Percentiles rank a stretch among this genome's conserved stretches.
Conservation (phyloP, 2,888 invertebrate species). For the Callyntrura sp. region DNA sequence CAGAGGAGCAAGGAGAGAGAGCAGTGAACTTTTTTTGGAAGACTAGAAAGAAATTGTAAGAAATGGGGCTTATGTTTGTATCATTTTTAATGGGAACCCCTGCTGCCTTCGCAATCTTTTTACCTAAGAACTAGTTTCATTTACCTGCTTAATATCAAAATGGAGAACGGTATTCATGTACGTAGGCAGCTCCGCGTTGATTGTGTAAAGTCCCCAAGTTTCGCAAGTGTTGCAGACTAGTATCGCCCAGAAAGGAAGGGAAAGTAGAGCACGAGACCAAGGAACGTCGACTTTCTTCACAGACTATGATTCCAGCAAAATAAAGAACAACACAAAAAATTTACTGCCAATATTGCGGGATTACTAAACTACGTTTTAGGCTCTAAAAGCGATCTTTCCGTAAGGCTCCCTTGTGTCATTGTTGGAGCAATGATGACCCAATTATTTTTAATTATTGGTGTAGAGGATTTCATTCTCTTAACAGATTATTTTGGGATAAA, state of each 20-base stretch:
- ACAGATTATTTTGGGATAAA: too few relatives aligned
- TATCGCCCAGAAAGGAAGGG: slow-evolving; percentile 93
- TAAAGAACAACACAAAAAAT: slow-evolving; percentile 9
- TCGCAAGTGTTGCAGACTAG: slow-evolving; percentile 90
- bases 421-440: slow-evolving; percentile 28
- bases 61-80: too few relatives aligned
- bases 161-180: slow-evolving; percentile 94
- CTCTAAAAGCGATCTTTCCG: too few relatives aligned
- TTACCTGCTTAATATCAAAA: slow-evolving; percentile 90
- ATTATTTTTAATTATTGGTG: slow-evolving; percentile 17
- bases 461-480: not conserved
- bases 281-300: slow-evolving; percentile 84
- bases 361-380: not conserved
- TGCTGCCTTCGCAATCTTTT: too few relatives aligned
- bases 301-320: slow-evolving; percentile 14
- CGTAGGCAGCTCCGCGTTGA: slow-evolving; percentile 92
- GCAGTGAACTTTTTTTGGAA: too few relatives aligned
- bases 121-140: not conserved
- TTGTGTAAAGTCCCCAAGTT: slow-evolving; percentile 94
- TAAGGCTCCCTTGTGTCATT: not conserved
- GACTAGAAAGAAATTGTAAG: too few relatives aligned
- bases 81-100: too few relatives aligned
- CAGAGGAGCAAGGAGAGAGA: too few relatives aligned
- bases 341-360: not conserved
- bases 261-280: slow-evolving; percentile 90